Evolutionary conservation across 2,113 vertebrate species (phyloP), one percentile per base, ranked within the genome.

Genomic region (Psilopsiagon aurifrons): DNA sequence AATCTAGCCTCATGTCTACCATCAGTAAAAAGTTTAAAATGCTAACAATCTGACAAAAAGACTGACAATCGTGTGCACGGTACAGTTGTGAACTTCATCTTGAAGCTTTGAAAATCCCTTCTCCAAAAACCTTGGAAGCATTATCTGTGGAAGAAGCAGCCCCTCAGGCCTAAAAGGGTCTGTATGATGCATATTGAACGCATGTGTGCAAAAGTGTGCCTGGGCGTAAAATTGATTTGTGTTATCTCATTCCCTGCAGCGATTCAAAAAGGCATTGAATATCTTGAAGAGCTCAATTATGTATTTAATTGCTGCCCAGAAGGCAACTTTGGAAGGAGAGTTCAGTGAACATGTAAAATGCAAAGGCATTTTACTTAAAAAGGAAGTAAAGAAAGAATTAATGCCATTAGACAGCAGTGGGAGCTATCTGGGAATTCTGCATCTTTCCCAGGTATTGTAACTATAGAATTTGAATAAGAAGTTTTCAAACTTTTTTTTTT

Each of bases 261-360:
- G 39, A 62, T 86, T 94, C 44, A 57, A 78, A 94, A 86, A 86
- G 49, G 44, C 68, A 52, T 33, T 81, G 43, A 78, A 62, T 81
- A 71, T 83, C 57, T 86, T 90, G 51, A 92, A 63, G 37, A 64
- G 78, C 83, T 88, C 90, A 86, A 76, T 90, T 93, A 75, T 41
- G n/a, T 33, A 33, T 88, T 92, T 92, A 94, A 91, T 84, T 93
- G 60, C 68, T 78, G 70, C 83, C 79, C 60, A 84, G 47, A 88
- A 96, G 79, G 43, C 69, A 75, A 64, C 35, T 78, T 94, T 93
- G 85, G 33, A 63, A 86, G 55, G 68, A 92, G 39, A 52, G 43
- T 67, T 47, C 29, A 25, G 29, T 80, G 47, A 88, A 90, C 0
- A 28, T 57, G 18, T 59, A 55, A 94, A 94, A 95, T 75, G 43